Conservation (phyloP, 2,888 invertebrate species). For the Acanthococcus lagerstroemiae region DNA sequence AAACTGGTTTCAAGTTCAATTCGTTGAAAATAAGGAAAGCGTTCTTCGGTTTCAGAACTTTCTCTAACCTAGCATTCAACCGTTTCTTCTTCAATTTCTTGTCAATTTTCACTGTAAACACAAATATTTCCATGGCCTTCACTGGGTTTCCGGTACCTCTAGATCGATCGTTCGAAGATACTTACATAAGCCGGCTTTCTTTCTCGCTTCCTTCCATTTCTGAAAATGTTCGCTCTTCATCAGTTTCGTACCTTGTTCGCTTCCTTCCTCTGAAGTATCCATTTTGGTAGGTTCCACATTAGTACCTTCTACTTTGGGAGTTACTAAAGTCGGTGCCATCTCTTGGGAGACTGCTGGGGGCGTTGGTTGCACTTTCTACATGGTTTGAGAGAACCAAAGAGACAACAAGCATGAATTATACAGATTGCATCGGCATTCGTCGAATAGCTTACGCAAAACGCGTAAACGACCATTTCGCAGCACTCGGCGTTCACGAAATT, state of each 20-base stretch:
- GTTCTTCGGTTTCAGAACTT: slow-evolving; percentile 24
- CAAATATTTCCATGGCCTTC: too few relatives aligned
- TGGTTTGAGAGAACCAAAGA: slow-evolving; percentile 25
- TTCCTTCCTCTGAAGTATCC: not conserved
- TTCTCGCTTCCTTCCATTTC: slow-evolving; percentile 17
- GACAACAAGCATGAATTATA: slow-evolving; percentile 27
- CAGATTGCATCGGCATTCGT: slow-evolving; percentile 6
- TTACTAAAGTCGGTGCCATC: too few relatives aligned
- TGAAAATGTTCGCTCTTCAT: slow-evolving; percentile 21
- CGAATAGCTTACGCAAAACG: slow-evolving; percentile 16
- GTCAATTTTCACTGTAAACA: slow-evolving; percentile 15
- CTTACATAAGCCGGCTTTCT: slow-evolving; percentile 4
- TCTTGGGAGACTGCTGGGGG: too few relatives aligned
- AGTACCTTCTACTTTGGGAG: too few relatives aligned
- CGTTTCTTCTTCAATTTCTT: slow-evolving; percentile 20
- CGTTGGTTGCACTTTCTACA: slow-evolving; percentile 7
- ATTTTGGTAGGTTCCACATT: too few relatives aligned
- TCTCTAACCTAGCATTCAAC: slow-evolving; percentile 16
- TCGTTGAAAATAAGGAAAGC: slow-evolving; percentile 24
- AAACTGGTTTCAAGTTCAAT: slow-evolving; percentile 19
- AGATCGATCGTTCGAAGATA: not conserved
- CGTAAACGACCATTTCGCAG: slow-evolving; percentile 4
- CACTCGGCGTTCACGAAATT: not conserved
- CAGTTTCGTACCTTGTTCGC: not conserved
- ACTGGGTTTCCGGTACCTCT: not conserved